Percentiles rank a stretch among this genome's conserved stretches.
Conservation (phyloP, 2,888 invertebrate genomes). For the Neoaliturus tenellus region DNA sequence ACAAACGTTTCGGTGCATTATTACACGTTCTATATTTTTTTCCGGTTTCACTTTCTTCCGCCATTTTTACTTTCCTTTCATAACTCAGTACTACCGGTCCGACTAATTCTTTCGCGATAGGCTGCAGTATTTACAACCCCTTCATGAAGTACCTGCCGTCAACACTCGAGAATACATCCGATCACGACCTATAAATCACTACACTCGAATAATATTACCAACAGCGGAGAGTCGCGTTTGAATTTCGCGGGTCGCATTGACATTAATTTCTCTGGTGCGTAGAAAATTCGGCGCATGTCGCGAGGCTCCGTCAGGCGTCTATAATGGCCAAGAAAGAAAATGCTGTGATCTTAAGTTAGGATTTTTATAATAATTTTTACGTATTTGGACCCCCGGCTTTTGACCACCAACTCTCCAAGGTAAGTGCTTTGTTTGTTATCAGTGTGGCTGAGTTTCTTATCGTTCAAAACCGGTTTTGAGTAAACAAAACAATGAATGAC, state of each 20-base stretch:
- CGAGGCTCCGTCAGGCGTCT: conserved; percentile 57
- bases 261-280: conserved; percentile 55
- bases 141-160: neutral
- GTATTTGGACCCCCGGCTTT: conserved; percentile 41
- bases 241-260: conserved; percentile 56
- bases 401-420: conserved; percentile 4
- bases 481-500: conserved; percentile 18
- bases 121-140: conserved; percentile 24
- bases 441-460: neutral
- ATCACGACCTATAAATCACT: neutral
- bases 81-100: conserved; percentile 12
- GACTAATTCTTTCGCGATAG: neutral
- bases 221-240: conserved; percentile 19
- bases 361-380: conserved; percentile 56
- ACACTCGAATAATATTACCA: neutral
- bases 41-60: conserved; percentile 46
- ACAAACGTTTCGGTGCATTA: conserved; percentile 47
- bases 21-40: conserved; percentile 39
- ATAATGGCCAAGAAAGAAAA: conserved; percentile 65
- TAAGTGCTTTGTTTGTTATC: conserved; percentile 40
- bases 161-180: neutral
- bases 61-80: conserved; percentile 25
- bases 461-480: conserved; percentile 29
- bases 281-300: conserved; percentile 58
- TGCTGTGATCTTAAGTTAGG: conserved; percentile 66